Evolutionary conservation across 1,140 invertebrate genomes (phyloP), one percentile per base, ranked within the genome.

Genomic region (Paracyclopina nana): DNA sequence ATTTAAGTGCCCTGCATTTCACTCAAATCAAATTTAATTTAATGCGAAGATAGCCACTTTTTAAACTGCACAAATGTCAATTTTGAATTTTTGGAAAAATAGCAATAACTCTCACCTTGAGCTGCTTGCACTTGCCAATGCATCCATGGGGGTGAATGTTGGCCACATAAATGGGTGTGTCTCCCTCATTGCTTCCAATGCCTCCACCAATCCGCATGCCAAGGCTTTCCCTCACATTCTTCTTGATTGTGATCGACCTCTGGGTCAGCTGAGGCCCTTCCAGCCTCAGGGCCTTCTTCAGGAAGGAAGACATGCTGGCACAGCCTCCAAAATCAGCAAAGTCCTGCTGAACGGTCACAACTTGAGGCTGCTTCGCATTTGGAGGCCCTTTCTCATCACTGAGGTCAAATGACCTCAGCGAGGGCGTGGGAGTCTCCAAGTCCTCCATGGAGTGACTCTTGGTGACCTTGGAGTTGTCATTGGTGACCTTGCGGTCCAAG

Each of bases 201-300:
- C 70, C 70, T 18, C 70, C 70, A 28, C 67, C 67, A 41, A 71
- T 66, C 53, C 68, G 62, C 58, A 71, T 65, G n/a, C 70, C 70
- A 30, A 71, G 56, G 16, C 59, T 64, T 58, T 71, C 69, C 41
- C 55, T 48, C 0, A 56, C 12, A 27, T 54, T 52, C 34, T 52
- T 52, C 20, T 22, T 52, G 25, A 70, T 60, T 9, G 61, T 65
- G 12, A 69, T 61, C 40, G 59, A 62, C 52, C 63, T 62, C 54
- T 68, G 65, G 18, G 62, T 58, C 14, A 60, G 54, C 40, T 54
- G 26, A 22, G 45, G 53, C 12, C 52, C 43, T 14, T 57, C 57
- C 18, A 60, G 53, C 18, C 56, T 54, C 9, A 60, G 55, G 3
- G 60, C 56, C 12, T 50, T 41, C 14, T 29, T 27, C 12, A 52